phyloP scores from a whole-genome alignment of 2,888 invertebrate genomes.

The Chromoteleia sp. region DNA sequence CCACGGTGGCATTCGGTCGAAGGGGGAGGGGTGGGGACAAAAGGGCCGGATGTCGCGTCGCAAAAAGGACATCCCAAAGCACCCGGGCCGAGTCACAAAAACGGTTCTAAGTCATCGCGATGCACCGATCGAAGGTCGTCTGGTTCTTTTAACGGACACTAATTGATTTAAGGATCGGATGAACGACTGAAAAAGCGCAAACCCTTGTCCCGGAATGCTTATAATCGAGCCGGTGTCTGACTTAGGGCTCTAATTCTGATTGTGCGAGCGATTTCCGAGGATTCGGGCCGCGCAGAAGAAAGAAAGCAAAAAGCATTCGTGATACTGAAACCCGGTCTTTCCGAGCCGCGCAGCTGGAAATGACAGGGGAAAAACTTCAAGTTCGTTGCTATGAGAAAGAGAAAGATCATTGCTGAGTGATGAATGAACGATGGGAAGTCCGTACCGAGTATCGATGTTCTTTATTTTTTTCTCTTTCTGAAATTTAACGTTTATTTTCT shows the following conservation, averaged over 20 bases:
- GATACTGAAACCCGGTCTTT: slow-evolving; percentile 9
- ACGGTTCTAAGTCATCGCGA: slow-evolving; percentile 68
- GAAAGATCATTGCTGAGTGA: neutral
- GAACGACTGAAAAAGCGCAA: slow-evolving; percentile 62
- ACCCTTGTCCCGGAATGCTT: slow-evolving; percentile 60
- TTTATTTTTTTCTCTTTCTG: neutral
- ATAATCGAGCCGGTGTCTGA: slow-evolving; percentile 44
- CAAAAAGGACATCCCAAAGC: slow-evolving; percentile 51
- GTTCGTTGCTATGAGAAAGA: neutral
- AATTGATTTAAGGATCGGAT: slow-evolving; percentile 78
- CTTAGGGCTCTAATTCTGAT: slow-evolving; percentile 47
- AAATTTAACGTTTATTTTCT: neutral
- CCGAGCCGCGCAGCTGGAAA: slow-evolving; percentile 15
- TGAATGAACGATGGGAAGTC: slow-evolving; percentile 3
- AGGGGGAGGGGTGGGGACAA: slow-evolving; percentile 26
- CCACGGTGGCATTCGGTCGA: slow-evolving; percentile 63
- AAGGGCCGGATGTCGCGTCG: slow-evolving; percentile 48
- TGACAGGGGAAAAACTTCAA: neutral
- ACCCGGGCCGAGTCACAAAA: slow-evolving; percentile 58
- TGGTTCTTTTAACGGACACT: slow-evolving; percentile 78
- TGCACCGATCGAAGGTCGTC: slow-evolving; percentile 80
- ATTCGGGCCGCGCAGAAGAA: slow-evolving; percentile 31
- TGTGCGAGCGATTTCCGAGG: slow-evolving; percentile 17
- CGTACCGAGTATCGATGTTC: no score
- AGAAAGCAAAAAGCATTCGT: slow-evolving; percentile 10